phyloP scores from a whole-genome alignment of 2,113 vertebrate species.

The Eupsittula cactorum region DNA sequence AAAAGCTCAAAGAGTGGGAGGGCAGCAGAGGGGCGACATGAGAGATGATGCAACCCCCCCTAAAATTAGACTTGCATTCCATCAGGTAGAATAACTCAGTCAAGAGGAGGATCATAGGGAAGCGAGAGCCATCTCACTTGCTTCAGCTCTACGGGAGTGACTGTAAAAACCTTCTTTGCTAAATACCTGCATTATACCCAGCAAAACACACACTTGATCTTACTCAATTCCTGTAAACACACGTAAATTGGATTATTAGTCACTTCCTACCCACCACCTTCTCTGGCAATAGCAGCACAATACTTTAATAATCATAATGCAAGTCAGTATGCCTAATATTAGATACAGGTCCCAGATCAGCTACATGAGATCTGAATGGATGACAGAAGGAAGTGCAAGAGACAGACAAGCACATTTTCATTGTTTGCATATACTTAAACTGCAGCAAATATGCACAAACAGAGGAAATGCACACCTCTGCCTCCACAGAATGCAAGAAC shows the following conservation, averaged over 20 bases:
- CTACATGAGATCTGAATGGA: background rate
- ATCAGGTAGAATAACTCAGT: background rate
- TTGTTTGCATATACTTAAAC: background rate
- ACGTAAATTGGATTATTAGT: background rate
- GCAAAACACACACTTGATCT: background rate
- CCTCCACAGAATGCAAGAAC: background rate
- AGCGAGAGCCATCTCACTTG: background rate
- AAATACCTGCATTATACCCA: background rate
- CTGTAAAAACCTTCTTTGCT: background rate
- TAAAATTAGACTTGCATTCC: background rate
- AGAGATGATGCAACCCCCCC: background rate
- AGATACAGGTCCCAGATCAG: background rate
- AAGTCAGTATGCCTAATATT: background rate
- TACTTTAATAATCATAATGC: background rate
- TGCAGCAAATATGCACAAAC: background rate
- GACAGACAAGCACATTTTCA: background rate
- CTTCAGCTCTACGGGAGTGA: fast-evolving
- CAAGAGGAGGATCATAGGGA: background rate
- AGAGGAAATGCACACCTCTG: background rate
- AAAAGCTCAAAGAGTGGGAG: background rate
- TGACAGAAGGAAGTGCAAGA: background rate
- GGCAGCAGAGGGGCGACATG: background rate
- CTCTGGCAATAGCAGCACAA: background rate
- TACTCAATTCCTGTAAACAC: background rate
- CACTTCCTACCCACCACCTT: background rate